Percentiles rank a stretch among this genome's conserved stretches.
These are phyloP conservation scores for Peribatodes rhomboidaria DNA, from an alignment of 2,888 invertebrate species.

Conservation along the genomic window DNA sequence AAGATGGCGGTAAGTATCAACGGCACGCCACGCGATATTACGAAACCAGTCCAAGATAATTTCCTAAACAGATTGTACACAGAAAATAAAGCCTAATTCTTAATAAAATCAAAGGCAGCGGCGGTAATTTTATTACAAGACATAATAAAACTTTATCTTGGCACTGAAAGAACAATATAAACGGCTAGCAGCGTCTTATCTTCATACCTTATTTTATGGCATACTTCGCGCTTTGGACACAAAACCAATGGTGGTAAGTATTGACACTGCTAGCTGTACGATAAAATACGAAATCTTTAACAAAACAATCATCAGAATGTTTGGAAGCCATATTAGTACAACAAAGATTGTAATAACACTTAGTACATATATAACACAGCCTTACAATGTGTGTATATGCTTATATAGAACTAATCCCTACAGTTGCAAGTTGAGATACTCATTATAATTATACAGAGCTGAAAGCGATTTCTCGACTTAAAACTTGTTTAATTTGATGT, in stretches of 20 bases:
- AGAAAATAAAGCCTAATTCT: constrained; percentile 56
- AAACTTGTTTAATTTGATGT: constrained; percentile 82
- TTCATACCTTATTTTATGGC: constrained; percentile 24
- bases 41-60: constrained; percentile 39
- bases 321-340: too few species aligned
- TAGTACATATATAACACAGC: background rate
- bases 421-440: constrained; percentile 20
- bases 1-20: constrained; percentile 22
- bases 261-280: background rate
- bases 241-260: constrained; percentile 12
- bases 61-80: constrained; percentile 41
- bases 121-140: constrained; percentile 58
- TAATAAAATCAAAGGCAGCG: constrained; percentile 63
- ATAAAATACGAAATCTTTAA: background rate
- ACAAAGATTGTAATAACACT: background rate
- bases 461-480: constrained; percentile 54
- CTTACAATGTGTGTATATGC: background rate
- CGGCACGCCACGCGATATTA: constrained; percentile 34
- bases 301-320: background rate
- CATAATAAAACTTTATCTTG: constrained; percentile 74
- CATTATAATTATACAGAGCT: constrained; percentile 24
- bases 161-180: constrained; percentile 54
- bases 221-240: constrained; percentile 13
- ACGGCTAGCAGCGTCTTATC: constrained; percentile 23
- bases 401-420: background rate